Percentiles rank a stretch among this genome's conserved stretches.
phyloP scores from a whole-genome alignment of 2,113 vertebrate species.

The Podilymbus podiceps region DNA sequence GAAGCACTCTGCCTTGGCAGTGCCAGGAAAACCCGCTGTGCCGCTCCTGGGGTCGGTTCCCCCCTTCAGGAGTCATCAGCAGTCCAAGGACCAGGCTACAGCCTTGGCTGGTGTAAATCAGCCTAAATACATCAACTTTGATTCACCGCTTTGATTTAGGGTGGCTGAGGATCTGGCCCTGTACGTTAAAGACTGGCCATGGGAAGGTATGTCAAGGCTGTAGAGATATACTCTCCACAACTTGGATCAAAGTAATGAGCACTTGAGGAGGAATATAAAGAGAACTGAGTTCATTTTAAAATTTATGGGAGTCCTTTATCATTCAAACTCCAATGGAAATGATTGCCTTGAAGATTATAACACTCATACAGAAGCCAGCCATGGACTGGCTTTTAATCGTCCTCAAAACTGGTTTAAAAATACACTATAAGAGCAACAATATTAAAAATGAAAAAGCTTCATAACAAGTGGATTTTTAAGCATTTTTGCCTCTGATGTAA shows the following conservation, averaged over 20 bases:
- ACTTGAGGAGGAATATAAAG: background rate
- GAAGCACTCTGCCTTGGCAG: background rate
- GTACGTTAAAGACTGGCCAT: background rate
- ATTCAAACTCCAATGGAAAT: constrained; percentile 50
- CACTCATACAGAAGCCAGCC: background rate
- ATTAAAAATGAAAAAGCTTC: background rate
- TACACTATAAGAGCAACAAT: background rate
- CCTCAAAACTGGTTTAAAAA: background rate
- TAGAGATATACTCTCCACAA: background rate
- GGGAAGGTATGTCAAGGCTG: constrained; percentile 39
- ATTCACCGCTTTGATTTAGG: background rate
- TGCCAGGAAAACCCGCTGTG: background rate
- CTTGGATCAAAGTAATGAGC: background rate
- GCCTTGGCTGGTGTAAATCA: background rate
- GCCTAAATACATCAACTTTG: background rate
- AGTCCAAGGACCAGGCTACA: background rate
- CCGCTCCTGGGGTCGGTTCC: background rate
- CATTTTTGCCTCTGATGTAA: background rate
- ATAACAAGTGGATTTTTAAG: background rate
- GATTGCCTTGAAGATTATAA: constrained; percentile 30
- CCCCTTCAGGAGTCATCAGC: background rate
- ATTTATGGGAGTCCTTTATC: constrained; percentile 54
- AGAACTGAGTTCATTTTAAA: constrained; percentile 34
- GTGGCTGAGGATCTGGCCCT: background rate
- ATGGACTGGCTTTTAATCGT: background rate